A percentile compares a stretch with the other conserved stretches of the same genome.
These are phyloP conservation scores for Leptatherina wallacei DNA, from an alignment of 2,797 vertebrate species.

Conservation along the genomic window DNA sequence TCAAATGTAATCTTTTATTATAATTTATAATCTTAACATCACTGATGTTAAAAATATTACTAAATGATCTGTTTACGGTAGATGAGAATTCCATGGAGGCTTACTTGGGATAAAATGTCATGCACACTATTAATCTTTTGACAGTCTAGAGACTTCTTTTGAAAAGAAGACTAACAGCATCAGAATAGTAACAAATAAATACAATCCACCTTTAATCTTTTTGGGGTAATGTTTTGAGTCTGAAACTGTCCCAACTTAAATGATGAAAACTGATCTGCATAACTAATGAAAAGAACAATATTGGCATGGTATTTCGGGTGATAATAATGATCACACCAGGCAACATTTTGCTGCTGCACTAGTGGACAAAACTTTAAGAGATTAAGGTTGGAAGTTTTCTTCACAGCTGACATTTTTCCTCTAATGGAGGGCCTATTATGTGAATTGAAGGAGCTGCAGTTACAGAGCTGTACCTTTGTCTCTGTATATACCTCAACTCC, in stretches of 20 bases:
- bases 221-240: background rate
- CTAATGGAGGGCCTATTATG: conserved; percentile 54
- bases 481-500: conserved; percentile 57
- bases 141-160: too few relatives aligned
- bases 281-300: conserved; percentile 5
- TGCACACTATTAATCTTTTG: too few relatives aligned
- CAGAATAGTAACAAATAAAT: background rate
- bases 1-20: too few relatives aligned
- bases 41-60: too few relatives aligned
- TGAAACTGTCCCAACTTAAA: conserved; percentile 10
- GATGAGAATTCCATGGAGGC: too few relatives aligned
- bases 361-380: conserved; percentile 14
- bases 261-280: conserved; percentile 7
- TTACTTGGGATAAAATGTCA: too few relatives aligned
- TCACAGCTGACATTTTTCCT: conserved; percentile 19
- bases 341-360: conserved; percentile 11
- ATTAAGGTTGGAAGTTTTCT: conserved; percentile 31
- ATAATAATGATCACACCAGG: conserved; percentile 20
- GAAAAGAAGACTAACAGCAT: background rate
- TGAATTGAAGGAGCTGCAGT: conserved; percentile 54
- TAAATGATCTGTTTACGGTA: too few relatives aligned
- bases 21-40: too few relatives aligned
- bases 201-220: background rate
- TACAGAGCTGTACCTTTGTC: conserved; percentile 59
- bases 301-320: background rate